Percentiles rank a stretch among this genome's conserved stretches.
These are phyloP conservation scores for Odontophorus gujanensis DNA, from an alignment of 2,113 vertebrate genomes.

Conservation along the genomic window DNA sequence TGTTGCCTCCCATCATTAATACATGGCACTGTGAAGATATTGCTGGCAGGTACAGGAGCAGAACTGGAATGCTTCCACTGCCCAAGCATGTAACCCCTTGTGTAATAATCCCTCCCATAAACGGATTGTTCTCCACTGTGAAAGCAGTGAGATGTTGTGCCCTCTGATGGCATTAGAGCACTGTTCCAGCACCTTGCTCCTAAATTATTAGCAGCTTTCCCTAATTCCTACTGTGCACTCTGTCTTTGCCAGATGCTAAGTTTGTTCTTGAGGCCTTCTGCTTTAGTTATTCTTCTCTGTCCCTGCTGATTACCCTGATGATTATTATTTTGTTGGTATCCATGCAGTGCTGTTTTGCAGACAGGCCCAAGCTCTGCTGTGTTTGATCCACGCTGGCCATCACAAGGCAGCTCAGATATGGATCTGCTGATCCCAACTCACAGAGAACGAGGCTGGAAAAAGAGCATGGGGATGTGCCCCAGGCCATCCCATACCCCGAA, in stretches of 20 bases:
- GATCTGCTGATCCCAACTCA: background rate
- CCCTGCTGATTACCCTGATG: background rate
- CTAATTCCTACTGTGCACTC: background rate
- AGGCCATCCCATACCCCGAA: background rate
- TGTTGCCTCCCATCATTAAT: background rate
- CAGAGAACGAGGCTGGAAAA: background rate
- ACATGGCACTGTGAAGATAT: background rate
- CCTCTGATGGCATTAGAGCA: rapidly evolving
- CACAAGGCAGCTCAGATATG: background rate
- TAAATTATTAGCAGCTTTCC: background rate
- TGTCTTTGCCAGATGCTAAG: background rate
- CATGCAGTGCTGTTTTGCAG: background rate
- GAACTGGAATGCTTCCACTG: background rate
- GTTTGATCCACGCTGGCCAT: background rate
- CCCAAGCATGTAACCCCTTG: background rate
- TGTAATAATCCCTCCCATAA: background rate
- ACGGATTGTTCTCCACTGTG: background rate
- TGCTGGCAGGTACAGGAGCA: conserved; percentile 29
- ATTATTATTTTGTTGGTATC: background rate
- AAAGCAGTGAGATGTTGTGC: background rate
- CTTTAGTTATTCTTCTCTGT: background rate
- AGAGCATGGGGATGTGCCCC: background rate
- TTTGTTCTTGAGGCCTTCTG: background rate
- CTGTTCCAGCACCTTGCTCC: background rate
- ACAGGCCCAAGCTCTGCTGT: background rate